These are phyloP conservation scores for Dyspetes luteomarginatus DNA, from an alignment of 2,888 invertebrate genomes.

Conservation along the genomic window DNA sequence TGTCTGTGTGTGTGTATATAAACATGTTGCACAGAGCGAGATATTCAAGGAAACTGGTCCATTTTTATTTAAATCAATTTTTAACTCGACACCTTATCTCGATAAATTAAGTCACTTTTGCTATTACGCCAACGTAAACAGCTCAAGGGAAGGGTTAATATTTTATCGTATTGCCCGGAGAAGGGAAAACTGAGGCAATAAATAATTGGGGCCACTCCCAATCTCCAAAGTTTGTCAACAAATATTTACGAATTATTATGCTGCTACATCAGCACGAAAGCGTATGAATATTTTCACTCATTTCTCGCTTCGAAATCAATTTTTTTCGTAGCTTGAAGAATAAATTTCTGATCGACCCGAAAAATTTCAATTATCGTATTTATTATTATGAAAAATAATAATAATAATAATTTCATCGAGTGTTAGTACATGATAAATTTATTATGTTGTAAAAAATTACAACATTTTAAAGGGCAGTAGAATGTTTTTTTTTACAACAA, in stretches of 20 bases:
- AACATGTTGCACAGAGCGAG: background rate
- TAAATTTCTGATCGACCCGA: too few relatives aligned
- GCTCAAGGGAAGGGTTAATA: background rate
- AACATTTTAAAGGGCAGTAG: background rate
- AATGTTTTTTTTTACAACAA: background rate
- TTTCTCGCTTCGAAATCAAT: background rate
- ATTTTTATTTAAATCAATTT: background rate
- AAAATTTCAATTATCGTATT: too few relatives aligned
- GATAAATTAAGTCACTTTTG: background rate
- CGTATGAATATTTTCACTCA: too few relatives aligned
- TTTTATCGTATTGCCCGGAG: constrained; percentile 9
- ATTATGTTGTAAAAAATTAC: background rate
- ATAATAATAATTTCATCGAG: too few relatives aligned
- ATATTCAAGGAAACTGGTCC: constrained; percentile 36
- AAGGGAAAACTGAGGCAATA: constrained; percentile 28
- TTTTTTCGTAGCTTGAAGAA: background rate
- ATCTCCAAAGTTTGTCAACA: constrained; percentile 43
- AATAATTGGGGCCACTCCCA: constrained; percentile 37
- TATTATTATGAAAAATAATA: too few relatives aligned
- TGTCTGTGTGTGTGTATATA: too few relatives aligned
- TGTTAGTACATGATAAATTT: too few relatives aligned
- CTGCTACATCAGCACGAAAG: background rate
- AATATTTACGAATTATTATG: constrained; percentile 25
- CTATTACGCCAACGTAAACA: background rate
- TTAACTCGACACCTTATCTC: constrained; percentile 17